phyloP scores from a whole-genome alignment of 2,797 vertebrate species.

The Crenuchus spilurus region DNA sequence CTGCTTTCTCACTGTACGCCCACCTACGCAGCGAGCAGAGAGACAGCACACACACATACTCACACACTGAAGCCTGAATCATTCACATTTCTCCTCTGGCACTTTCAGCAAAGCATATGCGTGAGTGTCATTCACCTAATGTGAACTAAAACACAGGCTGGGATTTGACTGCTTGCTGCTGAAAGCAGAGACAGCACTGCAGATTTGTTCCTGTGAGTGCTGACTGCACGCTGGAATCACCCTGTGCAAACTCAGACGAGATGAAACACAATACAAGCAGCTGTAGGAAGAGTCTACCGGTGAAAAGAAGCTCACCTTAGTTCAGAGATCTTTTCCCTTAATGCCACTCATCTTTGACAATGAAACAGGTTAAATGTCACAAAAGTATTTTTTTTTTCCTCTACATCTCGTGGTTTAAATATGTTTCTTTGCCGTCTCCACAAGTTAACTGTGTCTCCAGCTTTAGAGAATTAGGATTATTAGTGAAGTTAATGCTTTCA shows the following conservation, averaged over 20 bases:
- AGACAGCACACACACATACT: conserved; percentile 22
- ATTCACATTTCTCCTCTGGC: conserved; percentile 59
- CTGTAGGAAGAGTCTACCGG: conserved; percentile 7
- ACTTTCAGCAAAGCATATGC: conserved; percentile 58
- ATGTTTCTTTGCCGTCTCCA: neutral
- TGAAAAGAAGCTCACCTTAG: neutral
- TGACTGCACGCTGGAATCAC: conserved; percentile 30
- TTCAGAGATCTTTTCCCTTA: neutral
- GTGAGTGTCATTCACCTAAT: conserved; percentile 61
- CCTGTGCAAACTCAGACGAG: conserved; percentile 4
- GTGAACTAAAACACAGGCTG: conserved; percentile 57
- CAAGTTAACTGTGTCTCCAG: neutral
- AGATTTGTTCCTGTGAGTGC: conserved; percentile 35
- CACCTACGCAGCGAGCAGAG: conserved; percentile 36
- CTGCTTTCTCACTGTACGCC: conserved; percentile 32
- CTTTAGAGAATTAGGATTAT: neutral
- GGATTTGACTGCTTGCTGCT: conserved; percentile 50
- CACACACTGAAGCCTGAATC: conserved; percentile 52
- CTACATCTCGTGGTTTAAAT: neutral
- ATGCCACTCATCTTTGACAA: neutral
- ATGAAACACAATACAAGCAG: conserved; percentile 12
- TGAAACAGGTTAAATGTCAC: neutral
- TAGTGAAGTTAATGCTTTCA: neutral
- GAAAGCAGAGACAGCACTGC: conserved; percentile 38
- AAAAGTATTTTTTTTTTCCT: neutral